Conservation (phyloP, 2,797 vertebrate genomes). For the Lacerta viridis region DNA sequence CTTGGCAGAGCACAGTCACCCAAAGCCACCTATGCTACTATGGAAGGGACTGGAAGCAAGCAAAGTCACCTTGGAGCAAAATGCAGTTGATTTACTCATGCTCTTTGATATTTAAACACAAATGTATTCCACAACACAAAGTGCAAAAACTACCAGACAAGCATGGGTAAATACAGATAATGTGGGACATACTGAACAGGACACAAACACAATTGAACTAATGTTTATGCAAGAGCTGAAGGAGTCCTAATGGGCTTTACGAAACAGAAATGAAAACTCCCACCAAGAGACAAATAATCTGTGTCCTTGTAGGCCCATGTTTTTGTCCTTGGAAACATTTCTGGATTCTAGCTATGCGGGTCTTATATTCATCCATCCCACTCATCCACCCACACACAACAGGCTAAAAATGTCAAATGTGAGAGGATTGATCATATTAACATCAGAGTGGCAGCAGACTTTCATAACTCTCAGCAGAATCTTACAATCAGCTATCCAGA, state of each 20-base stretch:
- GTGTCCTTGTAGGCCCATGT: neutral
- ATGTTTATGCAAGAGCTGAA: neutral
- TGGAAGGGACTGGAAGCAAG: neutral
- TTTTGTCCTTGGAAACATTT: slow-evolving; percentile 26
- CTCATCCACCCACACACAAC: slow-evolving; percentile 15
- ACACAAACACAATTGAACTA: neutral
- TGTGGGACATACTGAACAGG: neutral
- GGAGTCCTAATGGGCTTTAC: neutral
- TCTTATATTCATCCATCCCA: slow-evolving; percentile 17
- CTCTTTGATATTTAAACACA: neutral
- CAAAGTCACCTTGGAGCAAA: neutral
- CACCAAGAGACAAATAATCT: neutral
- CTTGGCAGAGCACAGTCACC: neutral
- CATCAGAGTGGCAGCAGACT: neutral
- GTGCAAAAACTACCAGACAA: neutral
- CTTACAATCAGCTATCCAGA: neutral
- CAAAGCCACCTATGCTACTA: neutral
- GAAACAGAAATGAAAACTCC: slow-evolving; percentile 12
- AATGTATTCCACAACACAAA: neutral
- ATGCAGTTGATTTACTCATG: neutral
- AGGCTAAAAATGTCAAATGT: slow-evolving; percentile 9
- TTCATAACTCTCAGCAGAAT: slow-evolving; percentile 5
- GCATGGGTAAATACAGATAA: neutral
- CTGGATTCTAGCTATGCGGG: slow-evolving; percentile 18
- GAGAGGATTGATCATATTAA: neutral